Evolutionary conservation across 2,113 vertebrate species (phyloP), one percentile per base, ranked within the genome.

Genomic region (Turnix velox): DNA sequence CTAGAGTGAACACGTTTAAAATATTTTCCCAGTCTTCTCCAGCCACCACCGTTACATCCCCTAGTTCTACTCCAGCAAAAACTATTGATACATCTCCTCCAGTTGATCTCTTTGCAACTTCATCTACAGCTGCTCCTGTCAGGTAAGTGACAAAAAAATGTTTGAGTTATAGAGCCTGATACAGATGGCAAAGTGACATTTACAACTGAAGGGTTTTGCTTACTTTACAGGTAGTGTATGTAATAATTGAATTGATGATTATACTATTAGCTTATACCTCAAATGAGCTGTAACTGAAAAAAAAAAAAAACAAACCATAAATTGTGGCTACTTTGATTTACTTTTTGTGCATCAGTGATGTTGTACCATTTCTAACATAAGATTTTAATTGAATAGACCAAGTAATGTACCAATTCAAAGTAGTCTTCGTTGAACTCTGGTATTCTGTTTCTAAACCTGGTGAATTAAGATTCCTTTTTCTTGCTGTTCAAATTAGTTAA

Each of bases 31-130:
- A 99, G 98, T 99, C 98, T 83, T 98, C 98, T 76, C 98, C 98
- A 92, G 98, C 97, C 67, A 98, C 98, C 87, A 98, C 97, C 80
- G 99, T 98, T 94, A 98, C 98, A 46, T 97, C 98, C 62, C 98
- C 98, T n/a, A 98, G 97, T 75, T 99, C 99, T 66, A 98, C 99
- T 95, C 99, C 98, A 83, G 98, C 99, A 85, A 99, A 99, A 98
- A 98, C 98, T 87, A 98, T 98, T 75, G 98, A 99, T 72, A 98
- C 98, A 5, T 98, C 99, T 84, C 98, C 99, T 76, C 97, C 98
- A 6, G 97, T 99, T 86, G 99, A 99, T 97, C 98, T 99, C 45
- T 99, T 99, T 94, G 98, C 99, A 58, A 98, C 98, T 88, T 93
- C 98, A 45, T 98, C 98, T n/a, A 94, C 97, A 48, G 95, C 97